Evolutionary conservation across 2,113 vertebrate species (phyloP).

Genomic region (Lates calcarifer): DNA sequence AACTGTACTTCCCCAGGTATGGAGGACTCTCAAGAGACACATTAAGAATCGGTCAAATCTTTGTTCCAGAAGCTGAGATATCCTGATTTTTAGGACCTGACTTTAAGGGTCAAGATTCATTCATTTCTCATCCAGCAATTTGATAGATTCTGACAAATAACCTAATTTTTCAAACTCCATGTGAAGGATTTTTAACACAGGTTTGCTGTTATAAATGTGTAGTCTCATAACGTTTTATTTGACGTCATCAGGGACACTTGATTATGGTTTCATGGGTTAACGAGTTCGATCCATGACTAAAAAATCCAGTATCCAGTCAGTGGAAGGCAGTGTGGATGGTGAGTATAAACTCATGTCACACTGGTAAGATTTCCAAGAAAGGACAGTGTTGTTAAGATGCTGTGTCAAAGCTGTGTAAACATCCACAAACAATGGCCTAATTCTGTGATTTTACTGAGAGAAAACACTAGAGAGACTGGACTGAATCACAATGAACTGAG

Average conservation of each 20-base stretch:
- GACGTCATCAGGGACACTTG: background rate
- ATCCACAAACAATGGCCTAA: background rate
- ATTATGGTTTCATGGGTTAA: conserved; percentile 1
- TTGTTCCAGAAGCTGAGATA: no score
- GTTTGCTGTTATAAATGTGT: background rate
- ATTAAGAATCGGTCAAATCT: no score
- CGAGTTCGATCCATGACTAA: background rate
- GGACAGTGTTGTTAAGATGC: conserved; percentile 13
- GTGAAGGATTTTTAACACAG: background rate
- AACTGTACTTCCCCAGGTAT: no score
- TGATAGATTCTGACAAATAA: background rate
- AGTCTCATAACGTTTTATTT: background rate
- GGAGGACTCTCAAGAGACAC: no score
- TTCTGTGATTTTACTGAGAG: conserved; percentile 4
- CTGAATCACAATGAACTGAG: conserved; percentile 5
- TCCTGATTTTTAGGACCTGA: no score
- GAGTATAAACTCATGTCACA: background rate
- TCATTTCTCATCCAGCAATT: background rate
- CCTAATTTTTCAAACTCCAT: background rate
- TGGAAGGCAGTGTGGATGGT: background rate
- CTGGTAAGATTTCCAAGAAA: conserved; percentile 5
- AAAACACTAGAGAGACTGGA: background rate
- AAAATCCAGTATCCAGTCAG: background rate
- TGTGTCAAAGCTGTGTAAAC: conserved; percentile 14
- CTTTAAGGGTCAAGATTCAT: background rate